phyloP scores from a whole-genome alignment of 2,113 vertebrate species.

The Microcebus lehilahytsara region DNA sequence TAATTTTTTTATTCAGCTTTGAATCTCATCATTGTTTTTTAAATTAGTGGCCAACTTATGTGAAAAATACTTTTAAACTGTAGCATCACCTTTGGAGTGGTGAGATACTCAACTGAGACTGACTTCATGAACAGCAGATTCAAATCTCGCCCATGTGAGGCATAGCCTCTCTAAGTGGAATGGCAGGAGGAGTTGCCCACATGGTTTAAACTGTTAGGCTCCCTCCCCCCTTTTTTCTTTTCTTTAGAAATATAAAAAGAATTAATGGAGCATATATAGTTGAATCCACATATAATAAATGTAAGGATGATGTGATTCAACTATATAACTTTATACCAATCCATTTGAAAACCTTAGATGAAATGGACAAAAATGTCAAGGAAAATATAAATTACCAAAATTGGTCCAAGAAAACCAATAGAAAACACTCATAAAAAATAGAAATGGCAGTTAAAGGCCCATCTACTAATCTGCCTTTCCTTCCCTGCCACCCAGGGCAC shows the following conservation, averaged over 20 bases:
- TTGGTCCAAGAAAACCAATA: conserved; percentile 41
- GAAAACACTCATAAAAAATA: conserved; percentile 52
- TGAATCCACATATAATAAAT: conserved; percentile 46
- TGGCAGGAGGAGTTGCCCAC: not conserved
- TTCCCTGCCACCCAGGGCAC: not conserved
- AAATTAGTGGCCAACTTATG: not conserved
- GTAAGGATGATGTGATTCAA: conserved; percentile 18
- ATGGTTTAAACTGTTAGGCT: not conserved
- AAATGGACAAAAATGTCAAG: conserved; percentile 56
- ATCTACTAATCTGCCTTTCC: not conserved
- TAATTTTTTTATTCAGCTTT: not conserved
- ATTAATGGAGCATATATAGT: not conserved
- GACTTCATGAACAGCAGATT: not conserved
- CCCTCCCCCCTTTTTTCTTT: not conserved
- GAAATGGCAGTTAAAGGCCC: not conserved
- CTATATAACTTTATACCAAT: conserved; percentile 37
- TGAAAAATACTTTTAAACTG: conserved; percentile 23
- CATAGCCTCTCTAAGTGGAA: not conserved
- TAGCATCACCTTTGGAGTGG: not conserved
- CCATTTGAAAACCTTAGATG: conserved; percentile 54
- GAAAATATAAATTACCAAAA: conserved; percentile 63
- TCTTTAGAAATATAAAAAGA: not conserved
- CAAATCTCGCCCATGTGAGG: not conserved
- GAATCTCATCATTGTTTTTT: not conserved
- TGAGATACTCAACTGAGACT: not conserved